Base-by-base conservation (phyloP, 2,113 vertebrate genomes). In the Dicrurus megarhynchus region DNA sequence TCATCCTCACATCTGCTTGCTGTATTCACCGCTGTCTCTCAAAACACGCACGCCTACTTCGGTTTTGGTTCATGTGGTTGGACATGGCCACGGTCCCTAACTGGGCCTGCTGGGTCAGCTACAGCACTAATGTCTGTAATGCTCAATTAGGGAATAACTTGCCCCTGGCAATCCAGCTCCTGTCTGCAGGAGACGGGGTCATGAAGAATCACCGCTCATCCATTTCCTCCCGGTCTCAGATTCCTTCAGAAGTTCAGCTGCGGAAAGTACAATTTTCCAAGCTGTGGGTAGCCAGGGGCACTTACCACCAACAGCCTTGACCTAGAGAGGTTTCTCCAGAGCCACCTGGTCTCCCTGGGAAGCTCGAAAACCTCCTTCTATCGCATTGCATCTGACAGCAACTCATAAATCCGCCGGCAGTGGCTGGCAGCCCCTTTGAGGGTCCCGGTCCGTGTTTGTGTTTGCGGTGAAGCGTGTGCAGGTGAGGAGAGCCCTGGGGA, bases 311-410 rank as follows among this genome's bases (percentile, higher is more conserved):
- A 26, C 41, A 89, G 24, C 76, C 68, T 75, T 81, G 90, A 90
- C 85, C 79, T 27, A 8, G 9, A 52, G 64, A 86, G 64, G 44
- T 67, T 93, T 41, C 75, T 89, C 60, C 82, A 92, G 92, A 93
- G 41, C 85, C 95, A 96, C 90, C 95, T 94, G 91, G 56, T 35
- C 73, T 93, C 80, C 52, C 64, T 32, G 52, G 27, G 65, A 96
- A 90, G 69, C 56, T 57, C 11, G 1, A 41, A 93, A 90, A 27
- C 35, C 85, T 90, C 67, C 16, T 86, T 59, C 85, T 42, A 77
- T 86, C 10, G 0, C 64, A 33, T 28, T 11, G 0, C 67, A 67
- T 50, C 90, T 75, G 80, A 88, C 95, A 88, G 76, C 83, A 81
- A 6, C 88, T 84, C 83, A 44, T 96, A 92, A 95, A 96, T 96